Evolutionary conservation across 2,113 vertebrate genomes (phyloP).

Genomic region (Cyprinodon variegatus): DNA sequence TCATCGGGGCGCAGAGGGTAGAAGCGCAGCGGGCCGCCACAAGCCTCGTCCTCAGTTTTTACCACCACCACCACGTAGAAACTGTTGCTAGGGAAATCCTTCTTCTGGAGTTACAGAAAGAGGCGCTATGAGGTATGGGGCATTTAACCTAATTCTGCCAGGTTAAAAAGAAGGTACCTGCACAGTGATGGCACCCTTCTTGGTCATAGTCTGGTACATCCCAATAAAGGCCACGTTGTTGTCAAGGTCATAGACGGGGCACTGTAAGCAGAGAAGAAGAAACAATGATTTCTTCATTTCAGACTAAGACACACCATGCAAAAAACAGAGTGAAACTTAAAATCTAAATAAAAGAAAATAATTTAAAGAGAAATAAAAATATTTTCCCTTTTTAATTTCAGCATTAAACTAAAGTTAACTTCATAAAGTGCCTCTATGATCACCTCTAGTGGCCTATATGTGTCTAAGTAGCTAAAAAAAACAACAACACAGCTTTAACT

Average conservation of each 20-base stretch:
- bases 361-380: not conserved
- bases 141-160: too few relatives aligned
- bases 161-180: slow-evolving; percentile 82
- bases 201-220: slow-evolving; percentile 99
- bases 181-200: slow-evolving; percentile 95
- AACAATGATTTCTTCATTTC: not conserved
- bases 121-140: not conserved
- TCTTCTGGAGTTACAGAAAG: slow-evolving; percentile 79
- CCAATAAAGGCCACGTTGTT: slow-evolving; percentile 98
- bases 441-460: not conserved
- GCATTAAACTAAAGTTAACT: not conserved
- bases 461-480: too few relatives aligned
- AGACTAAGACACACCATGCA: not conserved
- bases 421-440: not conserved
- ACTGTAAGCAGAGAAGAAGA: slow-evolving; percentile 73
- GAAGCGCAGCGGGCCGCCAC: slow-evolving; percentile 88
- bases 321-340: not conserved
- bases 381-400: not conserved
- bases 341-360: not conserved
- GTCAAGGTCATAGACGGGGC: slow-evolving; percentile 95
- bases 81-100: slow-evolving; percentile 94
- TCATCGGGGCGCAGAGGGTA: slow-evolving; percentile 89
- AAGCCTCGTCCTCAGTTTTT: slow-evolving; percentile 95
- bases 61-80: slow-evolving; percentile 98
- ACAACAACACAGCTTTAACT: not conserved